A percentile compares a stretch with the other conserved stretches of the same genome.
These are phyloP conservation scores for Mythimna albipuncta DNA, from an alignment of 2,888 invertebrate genomes.

Conservation along the genomic window DNA sequence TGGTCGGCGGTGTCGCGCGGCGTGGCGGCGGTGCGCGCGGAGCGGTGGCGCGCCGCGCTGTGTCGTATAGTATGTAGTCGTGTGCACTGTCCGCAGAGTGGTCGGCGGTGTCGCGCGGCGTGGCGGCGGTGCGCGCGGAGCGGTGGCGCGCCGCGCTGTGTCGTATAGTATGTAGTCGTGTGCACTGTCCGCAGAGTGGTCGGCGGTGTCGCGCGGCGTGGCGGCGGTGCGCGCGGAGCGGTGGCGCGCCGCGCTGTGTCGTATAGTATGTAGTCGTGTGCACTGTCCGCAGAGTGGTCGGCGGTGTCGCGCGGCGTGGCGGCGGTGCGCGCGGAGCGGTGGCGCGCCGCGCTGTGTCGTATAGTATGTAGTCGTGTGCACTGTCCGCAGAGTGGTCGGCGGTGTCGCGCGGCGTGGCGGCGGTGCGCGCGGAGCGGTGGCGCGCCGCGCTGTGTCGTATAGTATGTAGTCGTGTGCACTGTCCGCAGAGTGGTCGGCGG, in stretches of 20 bases:
- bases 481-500: conserved; percentile 65
- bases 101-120: conserved; percentile 61
- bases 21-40: conserved; percentile 45
- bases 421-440: conserved; percentile 57
- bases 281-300: conserved; percentile 64
- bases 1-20: conserved; percentile 61
- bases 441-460: conserved; percentile 66
- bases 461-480: no score
- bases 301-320: conserved; percentile 61
- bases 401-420: conserved; percentile 55
- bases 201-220: conserved; percentile 63
- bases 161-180: no score
- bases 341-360: conserved; percentile 65
- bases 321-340: conserved; percentile 53
- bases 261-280: no score
- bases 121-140: conserved; percentile 40
- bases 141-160: conserved; percentile 66
- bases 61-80: no score
- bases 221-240: conserved; percentile 53
- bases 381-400: conserved; percentile 65
- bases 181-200: conserved; percentile 65
- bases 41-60: conserved; percentile 65
- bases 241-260: conserved; percentile 63
- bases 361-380: no score
- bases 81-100: conserved; percentile 66